These are phyloP conservation scores for Mya arenaria DNA, from an alignment of 1,140 invertebrate genomes.

Conservation along the genomic window DNA sequence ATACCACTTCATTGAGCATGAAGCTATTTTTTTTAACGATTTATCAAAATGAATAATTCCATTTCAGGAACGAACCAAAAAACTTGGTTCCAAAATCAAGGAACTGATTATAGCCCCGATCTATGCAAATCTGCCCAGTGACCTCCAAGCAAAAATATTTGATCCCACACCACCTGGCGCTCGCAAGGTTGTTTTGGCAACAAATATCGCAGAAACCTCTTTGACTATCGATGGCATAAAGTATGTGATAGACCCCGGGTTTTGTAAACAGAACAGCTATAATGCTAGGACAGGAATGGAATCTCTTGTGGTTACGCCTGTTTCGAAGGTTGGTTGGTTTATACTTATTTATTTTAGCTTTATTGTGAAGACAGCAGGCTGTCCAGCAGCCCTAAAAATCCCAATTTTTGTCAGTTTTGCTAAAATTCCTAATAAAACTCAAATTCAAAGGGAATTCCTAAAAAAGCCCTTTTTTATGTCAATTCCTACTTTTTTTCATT, in stretches of 20 bases:
- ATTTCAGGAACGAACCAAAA: slow-evolving; percentile 91
- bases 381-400: too few species aligned
- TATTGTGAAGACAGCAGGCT: too few species aligned
- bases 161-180: slow-evolving; percentile 97
- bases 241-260: slow-evolving; percentile 99
- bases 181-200: slow-evolving; percentile 96
- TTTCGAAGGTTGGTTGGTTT: slow-evolving; percentile 90
- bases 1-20: too few species aligned
- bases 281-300: slow-evolving; percentile 99
- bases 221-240: slow-evolving; percentile 99
- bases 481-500: too few species aligned
- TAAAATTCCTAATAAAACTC: too few species aligned
- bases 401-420: too few species aligned
- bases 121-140: slow-evolving; percentile 98
- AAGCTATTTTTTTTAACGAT: too few species aligned
- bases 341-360: too few species aligned
- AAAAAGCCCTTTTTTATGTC: too few species aligned
- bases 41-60: too few species aligned
- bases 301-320: slow-evolving; percentile 97
- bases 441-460: too few species aligned
- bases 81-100: slow-evolving; percentile 95
- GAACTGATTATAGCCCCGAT: slow-evolving; percentile 98
- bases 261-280: slow-evolving; percentile 99
- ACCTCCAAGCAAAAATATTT: slow-evolving; percentile 99
- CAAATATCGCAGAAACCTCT: slow-evolving; percentile 99